These are phyloP conservation scores for Elachura formosa DNA, from an alignment of 2,113 vertebrate genomes.

Conservation along the genomic window DNA sequence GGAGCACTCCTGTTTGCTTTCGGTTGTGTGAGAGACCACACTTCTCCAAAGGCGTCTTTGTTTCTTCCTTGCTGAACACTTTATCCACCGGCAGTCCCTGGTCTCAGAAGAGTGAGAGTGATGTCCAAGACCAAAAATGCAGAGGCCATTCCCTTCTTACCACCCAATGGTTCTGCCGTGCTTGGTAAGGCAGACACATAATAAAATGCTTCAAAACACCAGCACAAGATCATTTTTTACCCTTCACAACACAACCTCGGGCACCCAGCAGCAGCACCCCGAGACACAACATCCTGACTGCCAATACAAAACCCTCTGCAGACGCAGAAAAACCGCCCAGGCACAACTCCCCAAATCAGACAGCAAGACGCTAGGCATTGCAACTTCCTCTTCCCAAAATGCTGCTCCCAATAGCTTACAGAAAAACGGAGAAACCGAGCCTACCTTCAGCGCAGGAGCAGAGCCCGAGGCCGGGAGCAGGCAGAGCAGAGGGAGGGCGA, in stretches of 20 bases:
- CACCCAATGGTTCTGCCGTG: not conserved
- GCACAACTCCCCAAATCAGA: not conserved
- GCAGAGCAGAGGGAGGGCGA: fast-evolving
- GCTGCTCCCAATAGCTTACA: fast-evolving
- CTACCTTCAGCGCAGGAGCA: not conserved
- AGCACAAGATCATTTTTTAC: not conserved
- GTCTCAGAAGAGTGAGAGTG: not conserved
- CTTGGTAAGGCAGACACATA: not conserved
- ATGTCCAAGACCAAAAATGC: fast-evolving
- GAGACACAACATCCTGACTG: fast-evolving
- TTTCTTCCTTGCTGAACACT: not conserved
- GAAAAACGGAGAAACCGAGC: fast-evolving
- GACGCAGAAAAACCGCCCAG: not conserved
- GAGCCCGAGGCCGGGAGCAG: fast-evolving
- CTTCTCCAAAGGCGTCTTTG: not conserved
- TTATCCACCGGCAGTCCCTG: not conserved
- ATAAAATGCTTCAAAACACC: fast-evolving
- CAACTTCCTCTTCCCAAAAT: fast-evolving
- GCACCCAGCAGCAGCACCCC: not conserved
- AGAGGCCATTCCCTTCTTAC: not conserved
- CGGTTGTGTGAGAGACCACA: fast-evolving
- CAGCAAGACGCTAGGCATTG: not conserved
- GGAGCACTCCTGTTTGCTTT: not conserved
- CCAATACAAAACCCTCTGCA: not conserved
- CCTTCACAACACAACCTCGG: fast-evolving